Percentiles rank a stretch among this genome's conserved stretches.
These are phyloP conservation scores for Sternarchorhynchus goeldii DNA, from an alignment of 2,797 vertebrate species.

Conservation along the genomic window DNA sequence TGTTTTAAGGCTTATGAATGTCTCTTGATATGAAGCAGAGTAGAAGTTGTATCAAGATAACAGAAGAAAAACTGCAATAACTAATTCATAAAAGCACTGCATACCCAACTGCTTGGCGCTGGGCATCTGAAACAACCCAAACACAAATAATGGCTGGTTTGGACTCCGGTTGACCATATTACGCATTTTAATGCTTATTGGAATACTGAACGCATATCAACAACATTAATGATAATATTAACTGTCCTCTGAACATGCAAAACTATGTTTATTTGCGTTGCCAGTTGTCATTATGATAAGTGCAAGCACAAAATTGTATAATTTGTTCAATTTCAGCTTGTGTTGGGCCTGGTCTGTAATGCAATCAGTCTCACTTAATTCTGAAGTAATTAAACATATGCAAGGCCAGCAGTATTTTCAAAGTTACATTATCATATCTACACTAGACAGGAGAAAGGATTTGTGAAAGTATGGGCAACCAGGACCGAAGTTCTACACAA, in stretches of 20 bases:
- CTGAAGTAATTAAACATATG: conserved; percentile 79
- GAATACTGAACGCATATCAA: conserved; percentile 43
- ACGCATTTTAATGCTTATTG: conserved; percentile 50
- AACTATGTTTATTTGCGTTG: conserved; percentile 55
- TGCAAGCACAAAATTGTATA: conserved; percentile 63
- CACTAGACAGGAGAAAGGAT: conserved; percentile 70
- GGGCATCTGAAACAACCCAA: conserved; percentile 44
- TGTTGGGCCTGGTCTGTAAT: conserved; percentile 66
- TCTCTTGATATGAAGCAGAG: conserved; percentile 18
- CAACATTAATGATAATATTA: conserved; percentile 49
- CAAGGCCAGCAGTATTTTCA: conserved; percentile 64
- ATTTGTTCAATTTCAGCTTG: conserved; percentile 62
- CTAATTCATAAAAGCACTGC: conserved; percentile 41
- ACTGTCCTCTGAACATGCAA: conserved; percentile 37
- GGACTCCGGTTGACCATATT: conserved; percentile 42
- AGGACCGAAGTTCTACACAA: conserved; percentile 76
- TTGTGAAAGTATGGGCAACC: conserved; percentile 65
- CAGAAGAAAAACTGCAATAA: conserved; percentile 38
- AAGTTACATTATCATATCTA: conserved; percentile 77
- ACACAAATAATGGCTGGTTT: conserved; percentile 41
- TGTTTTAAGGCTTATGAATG: conserved; percentile 41
- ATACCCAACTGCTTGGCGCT: conserved; percentile 31
- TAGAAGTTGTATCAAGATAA: conserved; percentile 38
- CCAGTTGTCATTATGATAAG: conserved; percentile 64
- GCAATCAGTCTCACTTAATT: conserved; percentile 77